Evolutionary conservation across 2,797 vertebrate species (phyloP).

Genomic region (Synanceia verrucosa): DNA sequence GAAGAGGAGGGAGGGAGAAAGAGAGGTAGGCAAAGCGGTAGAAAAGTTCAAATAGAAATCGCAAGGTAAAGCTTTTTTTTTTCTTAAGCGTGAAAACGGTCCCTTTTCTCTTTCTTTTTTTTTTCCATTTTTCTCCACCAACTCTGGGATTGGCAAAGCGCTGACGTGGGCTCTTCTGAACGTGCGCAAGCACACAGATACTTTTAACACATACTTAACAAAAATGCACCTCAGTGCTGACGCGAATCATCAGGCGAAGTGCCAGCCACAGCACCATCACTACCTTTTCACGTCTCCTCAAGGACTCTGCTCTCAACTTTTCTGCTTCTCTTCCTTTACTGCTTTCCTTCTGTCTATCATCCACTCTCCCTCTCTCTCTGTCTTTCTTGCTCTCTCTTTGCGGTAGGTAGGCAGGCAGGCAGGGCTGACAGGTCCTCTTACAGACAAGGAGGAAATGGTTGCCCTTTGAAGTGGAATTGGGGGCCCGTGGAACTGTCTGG

Average conservation of each 20-base stretch:
- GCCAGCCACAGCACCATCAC: slow-evolving; percentile 55
- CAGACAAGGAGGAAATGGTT: slow-evolving; percentile 76
- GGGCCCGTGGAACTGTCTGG: slow-evolving; percentile 77
- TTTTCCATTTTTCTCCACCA: slow-evolving; percentile 25
- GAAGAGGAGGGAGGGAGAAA: slow-evolving; percentile 28
- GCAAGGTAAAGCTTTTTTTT: slow-evolving; percentile 62
- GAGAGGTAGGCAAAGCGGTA: slow-evolving; percentile 31
- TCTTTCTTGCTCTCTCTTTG: slow-evolving; percentile 27
- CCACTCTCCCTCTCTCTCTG: slow-evolving; percentile 7
- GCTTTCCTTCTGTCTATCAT: slow-evolving; percentile 26
- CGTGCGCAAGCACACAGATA: slow-evolving; percentile 26
- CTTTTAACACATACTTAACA: slow-evolving; percentile 60
- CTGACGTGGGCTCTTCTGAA: slow-evolving; percentile 53
- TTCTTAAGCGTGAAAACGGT: slow-evolving; percentile 57
- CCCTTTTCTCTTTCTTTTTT: slow-evolving; percentile 41
- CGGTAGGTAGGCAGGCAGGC: slow-evolving; percentile 56
- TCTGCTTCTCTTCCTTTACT: slow-evolving; percentile 15
- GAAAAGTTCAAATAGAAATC: slow-evolving; percentile 73
- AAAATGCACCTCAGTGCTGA: slow-evolving; percentile 53
- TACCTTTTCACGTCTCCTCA: slow-evolving; percentile 38
- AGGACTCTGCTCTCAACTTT: slow-evolving; percentile 42
- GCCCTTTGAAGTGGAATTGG: slow-evolving; percentile 84
- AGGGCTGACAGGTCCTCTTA: slow-evolving; percentile 77
- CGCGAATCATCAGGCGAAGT: slow-evolving; percentile 64
- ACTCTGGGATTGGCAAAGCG: slow-evolving; percentile 52